Percentiles rank a stretch among this genome's conserved stretches.
Conservation (phyloP, 2,113 vertebrate species). For the Burhinus oedicnemus region DNA sequence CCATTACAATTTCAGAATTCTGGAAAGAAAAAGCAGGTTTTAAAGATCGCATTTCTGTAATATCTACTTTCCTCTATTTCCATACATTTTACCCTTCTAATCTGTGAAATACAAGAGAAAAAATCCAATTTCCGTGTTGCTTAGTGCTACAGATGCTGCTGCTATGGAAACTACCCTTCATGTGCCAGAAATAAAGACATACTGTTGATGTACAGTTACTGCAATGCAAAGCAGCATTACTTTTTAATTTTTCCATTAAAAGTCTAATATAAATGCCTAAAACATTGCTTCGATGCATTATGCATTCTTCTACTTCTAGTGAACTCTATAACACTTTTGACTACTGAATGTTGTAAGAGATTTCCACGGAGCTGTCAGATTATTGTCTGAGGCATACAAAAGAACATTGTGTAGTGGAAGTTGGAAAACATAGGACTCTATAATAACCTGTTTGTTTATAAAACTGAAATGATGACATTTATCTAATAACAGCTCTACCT, state of each 20-base stretch:
- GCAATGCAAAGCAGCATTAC: slow-evolving; percentile 68
- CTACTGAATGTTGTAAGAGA: not conserved
- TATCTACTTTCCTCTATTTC: not conserved
- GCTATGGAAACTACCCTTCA: slow-evolving; percentile 71
- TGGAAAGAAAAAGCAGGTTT: not conserved
- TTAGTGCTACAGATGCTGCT: slow-evolving; percentile 58
- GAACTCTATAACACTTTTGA: slow-evolving; percentile 31
- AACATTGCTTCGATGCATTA: slow-evolving; percentile 57
- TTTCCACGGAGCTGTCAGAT: slow-evolving; percentile 48
- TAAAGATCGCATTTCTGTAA: not conserved
- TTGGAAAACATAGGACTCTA: not conserved
- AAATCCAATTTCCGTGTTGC: slow-evolving; percentile 37
- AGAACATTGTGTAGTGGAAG: slow-evolving; percentile 36
- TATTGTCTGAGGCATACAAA: slow-evolving; percentile 54
- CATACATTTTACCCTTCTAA: slow-evolving; percentile 27
- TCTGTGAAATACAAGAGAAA: slow-evolving; percentile 13
- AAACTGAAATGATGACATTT: slow-evolving; percentile 45
- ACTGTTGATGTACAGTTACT: slow-evolving; percentile 52
- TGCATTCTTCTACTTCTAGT: slow-evolving; percentile 42
- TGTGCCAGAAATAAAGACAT: slow-evolving; percentile 68
- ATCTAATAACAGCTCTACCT: slow-evolving; percentile 8
- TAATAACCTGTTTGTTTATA: slow-evolving; percentile 48
- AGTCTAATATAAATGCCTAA: slow-evolving; percentile 64
- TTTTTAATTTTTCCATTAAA: slow-evolving; percentile 71
- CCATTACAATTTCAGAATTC: not conserved